Evolutionary conservation across 2,797 vertebrate species (phyloP).

Genomic region (Telmatherina bonti): DNA sequence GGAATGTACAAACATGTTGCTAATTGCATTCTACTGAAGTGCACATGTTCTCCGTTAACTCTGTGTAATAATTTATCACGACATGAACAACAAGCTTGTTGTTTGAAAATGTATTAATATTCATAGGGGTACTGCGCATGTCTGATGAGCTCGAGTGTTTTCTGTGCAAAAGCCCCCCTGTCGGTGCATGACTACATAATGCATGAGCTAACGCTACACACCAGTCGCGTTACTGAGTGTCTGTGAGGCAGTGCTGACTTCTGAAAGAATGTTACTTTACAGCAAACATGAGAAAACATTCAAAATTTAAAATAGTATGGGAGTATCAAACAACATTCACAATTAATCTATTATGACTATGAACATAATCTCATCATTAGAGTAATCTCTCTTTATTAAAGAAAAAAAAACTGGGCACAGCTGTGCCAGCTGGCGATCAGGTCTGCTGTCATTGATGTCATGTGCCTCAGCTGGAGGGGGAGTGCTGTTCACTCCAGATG

Average conservation of each 20-base stretch:
- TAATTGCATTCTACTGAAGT: constrained; percentile 38
- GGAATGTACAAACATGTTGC: constrained; percentile 21
- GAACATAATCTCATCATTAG: constrained; percentile 11
- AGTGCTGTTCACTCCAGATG: constrained; percentile 36
- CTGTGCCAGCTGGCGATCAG: constrained; percentile 57
- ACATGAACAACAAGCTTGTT: constrained; percentile 37
- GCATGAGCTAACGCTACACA: constrained; percentile 54
- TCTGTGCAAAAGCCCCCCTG: constrained; percentile 46
- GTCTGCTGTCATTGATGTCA: constrained; percentile 49
- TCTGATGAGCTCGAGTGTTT: constrained; percentile 54
- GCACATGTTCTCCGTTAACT: constrained; percentile 45
- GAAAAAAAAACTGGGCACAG: constrained; percentile 17
- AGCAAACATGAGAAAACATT: background rate
- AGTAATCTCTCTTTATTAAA: constrained; percentile 24
- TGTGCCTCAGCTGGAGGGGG: constrained; percentile 70
- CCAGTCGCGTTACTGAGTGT: constrained; percentile 29
- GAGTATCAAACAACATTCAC: constrained; percentile 7
- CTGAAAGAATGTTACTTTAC: constrained; percentile 16
- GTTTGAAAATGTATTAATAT: constrained; percentile 65
- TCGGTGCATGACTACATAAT: constrained; percentile 65
- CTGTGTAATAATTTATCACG: constrained; percentile 58
- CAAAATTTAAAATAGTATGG: constrained; percentile 6
- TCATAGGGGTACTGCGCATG: constrained; percentile 48
- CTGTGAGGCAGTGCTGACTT: constrained; percentile 13
- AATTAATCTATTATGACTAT: constrained; percentile 12